These are phyloP conservation scores for Procavia capensis DNA, from an alignment of 2,113 vertebrate genomes.

Conservation along the genomic window DNA sequence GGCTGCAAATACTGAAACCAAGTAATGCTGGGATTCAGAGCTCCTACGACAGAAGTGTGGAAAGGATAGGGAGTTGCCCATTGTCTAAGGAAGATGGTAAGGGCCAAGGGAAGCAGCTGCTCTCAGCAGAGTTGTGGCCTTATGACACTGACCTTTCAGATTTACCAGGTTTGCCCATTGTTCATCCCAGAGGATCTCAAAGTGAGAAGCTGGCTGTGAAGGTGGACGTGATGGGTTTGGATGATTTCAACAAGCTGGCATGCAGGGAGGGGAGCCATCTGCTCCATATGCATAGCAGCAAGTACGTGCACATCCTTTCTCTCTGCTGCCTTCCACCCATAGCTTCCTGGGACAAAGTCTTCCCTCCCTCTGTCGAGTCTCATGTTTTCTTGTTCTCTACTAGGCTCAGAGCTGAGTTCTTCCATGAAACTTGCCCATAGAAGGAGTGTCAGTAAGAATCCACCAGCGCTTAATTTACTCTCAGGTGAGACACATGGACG, in stretches of 20 bases:
- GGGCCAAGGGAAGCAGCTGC: neutral
- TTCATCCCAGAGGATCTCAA: neutral
- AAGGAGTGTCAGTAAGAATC: neutral
- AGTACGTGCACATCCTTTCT: accelerated
- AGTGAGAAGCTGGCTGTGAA: neutral
- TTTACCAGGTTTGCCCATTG: neutral
- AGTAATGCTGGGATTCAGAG: neutral
- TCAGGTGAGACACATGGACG: neutral
- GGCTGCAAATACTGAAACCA: neutral
- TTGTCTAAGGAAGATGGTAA: neutral
- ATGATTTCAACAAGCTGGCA: accelerated
- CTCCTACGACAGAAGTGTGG: accelerated
- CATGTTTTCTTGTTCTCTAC: neutral
- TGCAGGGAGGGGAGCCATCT: neutral
- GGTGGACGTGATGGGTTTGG: accelerated
- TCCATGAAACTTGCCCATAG: neutral
- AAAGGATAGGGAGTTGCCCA: neutral
- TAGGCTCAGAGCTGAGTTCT: neutral
- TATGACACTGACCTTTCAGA: neutral
- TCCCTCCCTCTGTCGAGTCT: neutral
- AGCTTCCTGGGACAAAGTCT: neutral
- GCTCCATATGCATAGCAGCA: accelerated
- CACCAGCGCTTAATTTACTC: neutral
- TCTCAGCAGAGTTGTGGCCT: neutral
- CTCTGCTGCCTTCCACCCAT: neutral